Evolutionary conservation across 2,888 invertebrate species (phyloP), one percentile per base, ranked within the genome.

Genomic region (Andrena trimmerana): DNA sequence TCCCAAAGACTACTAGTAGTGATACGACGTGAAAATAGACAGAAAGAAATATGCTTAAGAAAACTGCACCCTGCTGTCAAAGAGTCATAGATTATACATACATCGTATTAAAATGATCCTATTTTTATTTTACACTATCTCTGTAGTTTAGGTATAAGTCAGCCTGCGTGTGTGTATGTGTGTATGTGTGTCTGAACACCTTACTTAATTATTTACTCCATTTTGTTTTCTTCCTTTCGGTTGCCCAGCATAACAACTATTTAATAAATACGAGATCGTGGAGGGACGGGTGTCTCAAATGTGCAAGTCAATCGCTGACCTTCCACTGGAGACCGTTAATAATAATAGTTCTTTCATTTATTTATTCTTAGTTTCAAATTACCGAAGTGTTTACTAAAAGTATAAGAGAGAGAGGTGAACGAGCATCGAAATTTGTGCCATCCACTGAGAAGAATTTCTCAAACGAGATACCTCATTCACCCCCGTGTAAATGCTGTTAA

Each of bases 231-330:
- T 75, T 74, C 72, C 67, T 50, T 54, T 83, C 75, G 70, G 78
- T 89, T 87, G 81, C 57, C 77, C 85, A 83, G 77, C 88, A 66
- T 81, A 83, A 88, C 78, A 89, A 89, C 88, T 92, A 92, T 89
- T 85, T 86, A 90, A 89, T 91, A 91, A 88, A 90, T 86, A 90
- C 86, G 89, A 90, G 89, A 91, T 90, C 81, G 88, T 89, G 91
- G 91, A 90, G 91, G 91, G 89, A 90, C 85, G 89, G 91, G 90
- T 84, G 90, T 89, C 87, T 89, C 85, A 42, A 81, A 82, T 73
- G 87, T 87, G 84, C 83, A 83, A 87, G 83, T 83, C 80, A 81
- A 65, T 86, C 85, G 76, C 71, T 84, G 84, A 87, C 85, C 80
- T 80, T 75, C 71, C 85, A 87, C 65, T 60, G 65, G 82, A 85